These are phyloP conservation scores for Trachelipus rathkii DNA, from an alignment of 1,140 invertebrate species.

Conservation along the genomic window DNA sequence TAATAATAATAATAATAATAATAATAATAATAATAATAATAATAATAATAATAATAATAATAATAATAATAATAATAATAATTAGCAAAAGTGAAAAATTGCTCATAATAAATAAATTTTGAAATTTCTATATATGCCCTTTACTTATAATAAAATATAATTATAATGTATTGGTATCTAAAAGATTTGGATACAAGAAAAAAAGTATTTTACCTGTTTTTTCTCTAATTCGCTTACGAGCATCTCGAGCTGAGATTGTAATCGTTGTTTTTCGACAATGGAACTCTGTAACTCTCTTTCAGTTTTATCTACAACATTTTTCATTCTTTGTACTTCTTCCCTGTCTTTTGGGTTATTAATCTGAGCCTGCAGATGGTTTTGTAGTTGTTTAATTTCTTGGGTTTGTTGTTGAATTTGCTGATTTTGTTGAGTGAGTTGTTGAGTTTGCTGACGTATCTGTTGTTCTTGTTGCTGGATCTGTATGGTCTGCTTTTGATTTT, in stretches of 20 bases:
- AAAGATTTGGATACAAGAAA: too few relatives aligned
- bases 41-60: conserved; percentile 27
- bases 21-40: conserved; percentile 16
- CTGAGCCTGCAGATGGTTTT: conserved; percentile 46
- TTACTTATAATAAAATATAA: too few relatives aligned
- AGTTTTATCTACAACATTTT: conserved; percentile 70
- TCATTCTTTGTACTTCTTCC: conserved; percentile 61
- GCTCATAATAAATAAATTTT: too few relatives aligned
- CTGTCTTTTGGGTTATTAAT: conserved; percentile 49
- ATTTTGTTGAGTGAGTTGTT: conserved; percentile 59
- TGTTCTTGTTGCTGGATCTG: conserved; percentile 36
- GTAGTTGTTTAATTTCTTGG: conserved; percentile 57
- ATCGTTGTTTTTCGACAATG: conserved; percentile 74
- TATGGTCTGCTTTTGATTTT: conserved; percentile 41
- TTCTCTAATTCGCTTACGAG: conserved; percentile 86
- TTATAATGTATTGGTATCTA: too few relatives aligned
- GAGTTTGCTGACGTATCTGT: conserved; percentile 51
- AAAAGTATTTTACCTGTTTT: conserved; percentile 69
- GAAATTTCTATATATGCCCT: too few relatives aligned
- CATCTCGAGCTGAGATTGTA: conserved; percentile 86
- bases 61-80: neutral
- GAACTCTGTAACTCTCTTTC: conserved; percentile 70
- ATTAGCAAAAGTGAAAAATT: too few relatives aligned
- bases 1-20: conserved; percentile 12
- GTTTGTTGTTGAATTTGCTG: conserved; percentile 58